Base-by-base conservation (phyloP, 2,888 invertebrate genomes). In the Mythimna albipuncta region DNA sequence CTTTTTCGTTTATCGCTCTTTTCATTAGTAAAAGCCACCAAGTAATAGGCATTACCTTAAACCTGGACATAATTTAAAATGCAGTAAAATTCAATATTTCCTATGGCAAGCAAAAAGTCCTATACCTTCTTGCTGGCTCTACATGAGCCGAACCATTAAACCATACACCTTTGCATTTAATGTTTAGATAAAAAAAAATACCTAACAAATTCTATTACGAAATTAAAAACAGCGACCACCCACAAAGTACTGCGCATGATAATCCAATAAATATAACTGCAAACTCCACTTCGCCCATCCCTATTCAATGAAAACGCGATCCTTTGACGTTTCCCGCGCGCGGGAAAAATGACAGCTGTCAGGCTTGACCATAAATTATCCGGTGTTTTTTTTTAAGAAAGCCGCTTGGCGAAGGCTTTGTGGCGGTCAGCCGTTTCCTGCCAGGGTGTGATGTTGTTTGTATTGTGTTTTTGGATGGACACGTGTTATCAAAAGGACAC, bases 341-440 rank as follows among this genome's bases (percentile, higher is more conserved):
- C 91, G 91, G 90, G 89, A 89, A 92, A 93, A 89, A 88, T 93
- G 93, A 93, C 94, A 93, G 91, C 91, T 94, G 93, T 90, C 91
- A 89, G 74, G 78, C 73, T 81, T 85, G 83, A 87, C 89, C 87
- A 88, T 90, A 88, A 87, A 88, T 90, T 87, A 81, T 72, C 63
- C 58, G 62, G 65, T 81, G 84, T 85, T 83, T 85, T 85, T 85
- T 87, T 79, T 72, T 57, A 79, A 83, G 85, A 85, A 87, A 81
- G 87, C 84, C 75, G 75, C 82, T 72, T 74, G 67, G 87, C 79
- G 41, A 72, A 83, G 82, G 76, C 85, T 75, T 81, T 79, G 85
- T 83, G 81, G 89, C 80, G 89, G 90, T 89, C 89, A 90, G 85
- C 83, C 83, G 86, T 88, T 84, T 90, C 90, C 90, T 90, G 90